Evolutionary conservation across 2,888 invertebrate species (phyloP), one percentile per base, ranked within the genome.

Genomic region (Drosophila mayaguana): DNA sequence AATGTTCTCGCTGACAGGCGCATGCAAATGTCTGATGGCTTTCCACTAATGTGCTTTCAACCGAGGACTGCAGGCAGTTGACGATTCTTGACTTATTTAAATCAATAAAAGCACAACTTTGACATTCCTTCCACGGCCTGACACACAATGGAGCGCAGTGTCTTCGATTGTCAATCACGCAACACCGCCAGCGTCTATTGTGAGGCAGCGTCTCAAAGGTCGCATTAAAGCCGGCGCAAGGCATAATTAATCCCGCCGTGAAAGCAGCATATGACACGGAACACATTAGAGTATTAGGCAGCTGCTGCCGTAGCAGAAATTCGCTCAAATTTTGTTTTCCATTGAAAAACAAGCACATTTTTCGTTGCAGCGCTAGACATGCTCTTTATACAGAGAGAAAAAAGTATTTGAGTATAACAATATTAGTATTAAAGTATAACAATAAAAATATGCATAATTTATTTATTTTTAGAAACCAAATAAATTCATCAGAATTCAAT

Each of bases 91-190:
- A 78, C 80, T 80, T 80, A 69, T 76, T 80, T 80, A 46, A 65
- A 68, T 72, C 60, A 67, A 61, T 61, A 71, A 84, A 65, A 60
- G 67, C 62, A 67, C 50, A 74, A 76, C 61, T 59, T 56, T 68
- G 69, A 78, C 72, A 68, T 53, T 28, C 46, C 55, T 51, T 28
- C 20, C 36, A 54, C 36, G 73, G 60, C 46, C 46, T 48, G 66
- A 50, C 68, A 63, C 46, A 74, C 74, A 69, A 78, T 62, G 59
- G 42, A 11, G 42, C 66, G 71, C 66, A 70, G 64, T 79, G 74
- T 68, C 63, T 61, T 64, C 67, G 50, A 53, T 55, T 87, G 84
- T 82, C 83, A 84, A 74, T 83, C 87, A 70, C 63, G 42, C 53
- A 54, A 22, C 11, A 25, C 12, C 25, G 20, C 16, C 2, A 11